Conservation (phyloP, 2,113 vertebrate species). For the Centropus bengalensis region DNA sequence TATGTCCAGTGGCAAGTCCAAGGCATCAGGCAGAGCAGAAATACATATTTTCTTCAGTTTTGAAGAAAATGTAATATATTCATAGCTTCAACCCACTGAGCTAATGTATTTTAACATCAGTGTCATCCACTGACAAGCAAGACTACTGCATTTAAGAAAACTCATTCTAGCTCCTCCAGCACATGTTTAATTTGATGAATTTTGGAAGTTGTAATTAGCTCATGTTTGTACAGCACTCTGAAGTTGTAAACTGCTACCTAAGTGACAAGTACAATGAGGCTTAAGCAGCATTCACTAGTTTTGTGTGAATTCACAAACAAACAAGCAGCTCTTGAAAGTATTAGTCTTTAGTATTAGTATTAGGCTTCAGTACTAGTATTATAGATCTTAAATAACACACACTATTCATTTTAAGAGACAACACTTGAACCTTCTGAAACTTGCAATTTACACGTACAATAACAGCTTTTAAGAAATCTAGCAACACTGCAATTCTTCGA, state of each 20-base stretch:
- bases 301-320: constrained; percentile 48
- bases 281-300: constrained; percentile 33
- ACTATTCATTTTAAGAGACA: constrained; percentile 28
- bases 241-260: background rate
- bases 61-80: background rate
- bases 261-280: constrained; percentile 15
- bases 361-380: too few relatives aligned
- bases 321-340: constrained; percentile 39
- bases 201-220: constrained; percentile 39
- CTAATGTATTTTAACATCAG: background rate
- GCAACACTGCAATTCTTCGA: background rate
- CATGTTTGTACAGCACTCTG: constrained; percentile 42
- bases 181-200: constrained; percentile 28
- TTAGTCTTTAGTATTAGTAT: background rate
- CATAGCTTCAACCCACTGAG: background rate
- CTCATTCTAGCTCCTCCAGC: background rate
- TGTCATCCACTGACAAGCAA: background rate
- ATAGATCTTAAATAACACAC: constrained; percentile 21
- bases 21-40: background rate
- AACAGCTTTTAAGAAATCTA: constrained; percentile 21
- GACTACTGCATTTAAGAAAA: background rate
- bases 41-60: background rate
- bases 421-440: constrained; percentile 6
- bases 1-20: background rate
- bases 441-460: constrained; percentile 39